Evolutionary conservation across 1,140 invertebrate species (phyloP), one percentile per base, ranked within the genome.

Genomic region (Triops longicaudatus): DNA sequence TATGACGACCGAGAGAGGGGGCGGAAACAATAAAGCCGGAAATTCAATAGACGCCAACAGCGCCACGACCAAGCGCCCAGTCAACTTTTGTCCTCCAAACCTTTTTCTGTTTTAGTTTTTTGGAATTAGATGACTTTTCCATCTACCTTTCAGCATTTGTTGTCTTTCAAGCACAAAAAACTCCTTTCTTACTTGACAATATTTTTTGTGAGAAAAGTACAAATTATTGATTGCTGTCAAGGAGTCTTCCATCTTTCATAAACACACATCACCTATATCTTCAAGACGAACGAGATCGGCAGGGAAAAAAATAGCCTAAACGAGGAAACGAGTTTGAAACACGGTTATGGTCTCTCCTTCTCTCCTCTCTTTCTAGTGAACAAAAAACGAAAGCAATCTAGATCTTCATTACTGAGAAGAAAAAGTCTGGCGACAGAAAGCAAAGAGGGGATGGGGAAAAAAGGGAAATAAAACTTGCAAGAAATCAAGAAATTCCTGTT

Each of bases 361-460:
- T 63, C 17, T n/a, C 14, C 17, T 44, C 17, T 44, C 50, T 63
- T 37, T 63, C 50, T 63, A 6, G 17, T 6, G 22, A 63, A 63
- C 50, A 63, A 63, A 63, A 63, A 63, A 63, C 6, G n/a, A 22
- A 63, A 63, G 50, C 50, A 63, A 63, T 63, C 50, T 63, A 63
- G 50, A 22, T 63, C 50, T 63, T 22, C 50, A 63, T 63, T 63
- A 63, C 50, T 63, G 50, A 6, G 22, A 22, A 22, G 17, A 63
- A 63, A 63, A 9, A 22, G 22, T 63, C 14, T 63, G 6, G 22
- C 50, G 50, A 63, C 22, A n/a, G 50, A 17, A 63, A 63, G 14
- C 31, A 37, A 63, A 0, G 50, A 14, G 10, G 17, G 17, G 17
- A 63, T 63, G 22, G 6, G 14, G 50, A 63, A 63, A 17, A 22